Conservation (phyloP, 2,797 vertebrate species). For the Pangasius larnaudii region DNA sequence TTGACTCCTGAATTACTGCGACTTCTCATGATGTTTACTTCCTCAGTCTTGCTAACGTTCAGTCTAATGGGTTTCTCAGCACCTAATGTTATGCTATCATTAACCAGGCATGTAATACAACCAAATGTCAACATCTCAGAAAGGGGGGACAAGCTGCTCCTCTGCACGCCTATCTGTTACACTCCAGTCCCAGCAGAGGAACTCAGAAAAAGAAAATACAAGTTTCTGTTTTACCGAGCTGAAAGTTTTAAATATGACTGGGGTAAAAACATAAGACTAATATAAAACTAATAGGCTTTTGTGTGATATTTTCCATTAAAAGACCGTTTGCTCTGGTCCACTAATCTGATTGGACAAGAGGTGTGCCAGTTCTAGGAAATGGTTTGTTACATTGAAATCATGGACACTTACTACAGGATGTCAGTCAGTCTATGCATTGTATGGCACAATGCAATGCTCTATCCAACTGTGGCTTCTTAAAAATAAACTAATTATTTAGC, state of each 20-base stretch:
- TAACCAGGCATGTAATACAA: constrained; percentile 40
- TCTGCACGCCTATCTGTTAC: constrained; percentile 52
- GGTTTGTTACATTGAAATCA: not conserved
- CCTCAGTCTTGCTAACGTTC: constrained; percentile 11
- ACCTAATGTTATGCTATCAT: constrained; percentile 29
- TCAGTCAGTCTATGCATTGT: not conserved
- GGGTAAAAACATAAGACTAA: not conserved
- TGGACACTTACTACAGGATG: not conserved
- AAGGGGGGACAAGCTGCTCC: not conserved
- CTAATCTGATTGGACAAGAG: not conserved
- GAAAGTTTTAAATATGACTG: not conserved
- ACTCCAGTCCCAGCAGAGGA: constrained; percentile 22
- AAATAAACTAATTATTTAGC: not conserved
- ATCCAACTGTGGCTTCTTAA: not conserved
- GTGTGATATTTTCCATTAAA: not conserved
- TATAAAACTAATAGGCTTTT: not conserved
- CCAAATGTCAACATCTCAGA: constrained; percentile 55
- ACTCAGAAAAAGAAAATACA: not conserved
- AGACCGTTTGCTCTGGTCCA: not conserved
- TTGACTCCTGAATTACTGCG: constrained; percentile 94
- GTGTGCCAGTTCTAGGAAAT: no score
- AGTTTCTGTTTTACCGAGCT: not conserved
- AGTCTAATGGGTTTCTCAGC: constrained; percentile 24
- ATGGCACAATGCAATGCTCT: not conserved
- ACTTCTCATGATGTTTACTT: constrained; percentile 82